Evolutionary conservation across 2,797 vertebrate species (phyloP), one percentile per base, ranked within the genome.

Genomic region (Phyllotis vaccarum): DNA sequence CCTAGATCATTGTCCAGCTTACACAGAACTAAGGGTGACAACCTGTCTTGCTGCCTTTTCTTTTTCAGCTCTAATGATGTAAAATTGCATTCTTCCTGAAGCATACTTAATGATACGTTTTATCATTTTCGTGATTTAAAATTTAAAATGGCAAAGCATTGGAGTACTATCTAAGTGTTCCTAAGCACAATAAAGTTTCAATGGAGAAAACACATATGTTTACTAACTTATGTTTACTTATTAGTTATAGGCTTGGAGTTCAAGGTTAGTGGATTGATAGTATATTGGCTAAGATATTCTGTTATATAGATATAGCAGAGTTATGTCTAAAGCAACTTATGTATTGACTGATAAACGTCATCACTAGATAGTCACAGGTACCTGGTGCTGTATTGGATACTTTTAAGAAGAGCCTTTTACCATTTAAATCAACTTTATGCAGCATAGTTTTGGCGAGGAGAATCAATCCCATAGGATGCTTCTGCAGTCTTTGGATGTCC

Each of bases 101-200:
- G 7, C 70, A 37, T n/a, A 76, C 62, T 86, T 49, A 86, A 12
- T 90, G 60, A n/a, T 16, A 62, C 21, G 19, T 92, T 92, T 90
- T 82, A 22, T 90, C 78, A 89, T 82, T 90, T 92, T 88, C 68
- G 10, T 90, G 68, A 62, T 60, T 86, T 64, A 60, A 92, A 86
- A 12, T 62, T 90, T 79, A 70, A 87, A 89, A 60, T 66, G 79
- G 66, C 22, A 75, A 76, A 72, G 27, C 40, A 31, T 31, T 64
- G 22, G 91, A 56, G 29, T 56, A 52, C 21, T 83, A 0, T 58
- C 16, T 89, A 43, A 40, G 21, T 46, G 46, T 90, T 70, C 9
- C 43, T 52, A 70, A 97, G 54, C 2, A 34, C 21, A 56, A 19
- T 29, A 85, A 78, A 12, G 4, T 14, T 56, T 52, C 37, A 16